Base-by-base conservation (phyloP, 92 coral and sea anemone genomes). In the Epizoanthus rinbou region DNA sequence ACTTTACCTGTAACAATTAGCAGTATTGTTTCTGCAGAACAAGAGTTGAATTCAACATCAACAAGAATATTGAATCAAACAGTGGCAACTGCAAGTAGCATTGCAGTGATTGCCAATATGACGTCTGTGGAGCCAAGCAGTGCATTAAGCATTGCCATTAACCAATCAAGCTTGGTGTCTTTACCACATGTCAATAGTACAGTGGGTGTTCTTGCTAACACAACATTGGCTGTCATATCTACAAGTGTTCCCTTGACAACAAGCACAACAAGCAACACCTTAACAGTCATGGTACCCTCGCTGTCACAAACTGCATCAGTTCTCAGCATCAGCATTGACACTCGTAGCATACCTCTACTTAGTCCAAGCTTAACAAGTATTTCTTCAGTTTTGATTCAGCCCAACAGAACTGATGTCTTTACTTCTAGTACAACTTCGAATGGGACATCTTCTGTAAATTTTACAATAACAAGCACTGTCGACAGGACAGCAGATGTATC, bases 321-420 rank as follows among this genome's bases (percentile, higher is more conserved):
- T 50, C 15, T 69, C 63, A 21, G 14, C 85, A 84, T 6, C 54
- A 43, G 24, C 23, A 19, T 8, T 75, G 53, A 57, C 14, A 31
- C 65, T 64, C 3, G n/a, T 47, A 47, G 16, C 17, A 53, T 17
- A 4, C n/a, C 80, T 70, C 39, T 47, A 22, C 75, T 69, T 37
- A 58, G 82, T 59, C 64, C 70, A 35, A 39, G 47, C 28, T 62
- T 45, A 39, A 50, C 67, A 54, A 73, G n/a, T 15, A 52, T 28
- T 64, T 79, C 57, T 31, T 80, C 79, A 4, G 50, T 84, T 33
- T 64, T 76, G 43, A 41, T 53, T 39, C 64, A 24, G 24, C 62
- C 64, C 18, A 68, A 18, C 81, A 74, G 60, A 45, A 53, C 71
- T 59, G 57, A 69, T 24, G 62, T 65, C 69, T 6, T 35, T 28